A percentile compares a stretch with the other conserved stretches of the same genome.
Conservation (phyloP, 2,797 vertebrate species). For the Pseudomugil gertrudae region DNA sequence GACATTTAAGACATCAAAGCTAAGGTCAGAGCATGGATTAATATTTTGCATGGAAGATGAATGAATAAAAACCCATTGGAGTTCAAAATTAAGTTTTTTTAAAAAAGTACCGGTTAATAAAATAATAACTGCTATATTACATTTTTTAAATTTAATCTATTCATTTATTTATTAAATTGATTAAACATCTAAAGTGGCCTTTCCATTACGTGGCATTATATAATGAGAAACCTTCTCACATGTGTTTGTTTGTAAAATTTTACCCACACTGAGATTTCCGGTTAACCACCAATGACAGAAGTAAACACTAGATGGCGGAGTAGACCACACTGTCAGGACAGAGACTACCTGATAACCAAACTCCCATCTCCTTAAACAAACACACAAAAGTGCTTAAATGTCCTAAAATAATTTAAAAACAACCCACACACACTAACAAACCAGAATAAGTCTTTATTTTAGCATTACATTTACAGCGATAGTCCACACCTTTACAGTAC, state of each 20-base stretch:
- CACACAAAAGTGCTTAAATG: neutral
- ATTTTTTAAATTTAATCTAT: too few relatives aligned
- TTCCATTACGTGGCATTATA: neutral
- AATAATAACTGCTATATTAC: too few relatives aligned
- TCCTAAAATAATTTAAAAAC: neutral
- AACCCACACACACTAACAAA: conserved; percentile 33
- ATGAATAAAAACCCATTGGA: too few relatives aligned
- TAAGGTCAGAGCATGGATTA: conserved; percentile 1
- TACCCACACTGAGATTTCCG: neutral
- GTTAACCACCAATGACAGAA: conserved; percentile 38
- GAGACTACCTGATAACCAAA: neutral
- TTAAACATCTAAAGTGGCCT: too few relatives aligned
- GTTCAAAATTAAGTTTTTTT: too few relatives aligned
- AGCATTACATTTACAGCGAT: conserved; percentile 87
- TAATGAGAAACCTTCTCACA: neutral
- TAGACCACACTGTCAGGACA: conserved; percentile 50
- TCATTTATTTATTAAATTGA: too few relatives aligned
- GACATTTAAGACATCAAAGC: conserved; percentile 5
- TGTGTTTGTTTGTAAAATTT: neutral
- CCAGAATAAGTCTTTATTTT: conserved; percentile 85
- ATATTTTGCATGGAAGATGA: neutral
- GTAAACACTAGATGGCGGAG: conserved; percentile 72
- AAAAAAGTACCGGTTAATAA: too few relatives aligned
- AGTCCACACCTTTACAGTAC: conserved; percentile 90
- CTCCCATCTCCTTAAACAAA: neutral